A percentile compares a stretch with the other conserved stretches of the same genome.
Conservation (phyloP, 2,797 vertebrate species). For the Crocodylus rhombifer region DNA sequence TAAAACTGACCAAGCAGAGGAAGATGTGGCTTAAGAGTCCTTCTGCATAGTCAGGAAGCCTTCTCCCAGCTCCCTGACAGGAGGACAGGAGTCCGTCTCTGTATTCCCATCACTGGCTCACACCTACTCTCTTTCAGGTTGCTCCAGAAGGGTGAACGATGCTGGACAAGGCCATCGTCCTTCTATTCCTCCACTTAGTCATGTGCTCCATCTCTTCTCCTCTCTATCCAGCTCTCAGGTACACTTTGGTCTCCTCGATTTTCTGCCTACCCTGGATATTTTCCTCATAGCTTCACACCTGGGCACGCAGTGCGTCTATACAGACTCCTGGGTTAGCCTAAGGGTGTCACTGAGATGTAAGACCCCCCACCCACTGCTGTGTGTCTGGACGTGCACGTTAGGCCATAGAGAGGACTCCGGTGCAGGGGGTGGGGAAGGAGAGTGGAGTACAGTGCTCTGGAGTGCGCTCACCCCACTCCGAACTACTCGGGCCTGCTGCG, state of each 20-base stretch:
- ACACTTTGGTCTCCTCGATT: constrained; percentile 37
- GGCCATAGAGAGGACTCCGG: no score
- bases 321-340: no score
- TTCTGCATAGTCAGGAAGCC: neutral
- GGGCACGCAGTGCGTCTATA: neutral
- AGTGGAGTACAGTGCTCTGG: no score
- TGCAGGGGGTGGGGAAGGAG: no score
- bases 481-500: no score
- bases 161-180: constrained; percentile 86
- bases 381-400: no score
- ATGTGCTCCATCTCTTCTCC: constrained; percentile 83
- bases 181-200: constrained; percentile 88
- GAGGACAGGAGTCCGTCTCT: neutral
- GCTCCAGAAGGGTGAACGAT: constrained; percentile 74
- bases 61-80: neutral
- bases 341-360: no score
- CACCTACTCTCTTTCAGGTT: constrained; percentile 59
- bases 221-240: constrained; percentile 89
- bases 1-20: neutral
- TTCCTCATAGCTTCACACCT: neutral
- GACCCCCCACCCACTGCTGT: no score
- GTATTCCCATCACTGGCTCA: neutral
- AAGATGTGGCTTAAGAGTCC: neutral
- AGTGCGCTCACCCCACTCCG: no score
- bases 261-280: neutral